phyloP scores from a whole-genome alignment of 2,888 invertebrate genomes.

The Rhamnusium bicolor region DNA sequence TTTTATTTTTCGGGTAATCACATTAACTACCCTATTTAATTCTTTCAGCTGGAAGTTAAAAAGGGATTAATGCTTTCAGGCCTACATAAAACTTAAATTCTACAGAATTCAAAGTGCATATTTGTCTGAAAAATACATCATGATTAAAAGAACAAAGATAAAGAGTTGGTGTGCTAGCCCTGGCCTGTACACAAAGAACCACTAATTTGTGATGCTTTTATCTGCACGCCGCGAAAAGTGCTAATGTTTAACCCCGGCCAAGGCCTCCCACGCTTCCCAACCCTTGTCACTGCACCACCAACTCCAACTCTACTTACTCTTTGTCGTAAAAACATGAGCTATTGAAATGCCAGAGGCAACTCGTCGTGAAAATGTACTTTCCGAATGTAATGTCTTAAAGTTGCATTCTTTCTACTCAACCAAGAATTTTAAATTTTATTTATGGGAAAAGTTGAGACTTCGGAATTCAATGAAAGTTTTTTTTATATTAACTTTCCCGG shows the following conservation, averaged over 20 bases:
- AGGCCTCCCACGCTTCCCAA: slow-evolving; percentile 43
- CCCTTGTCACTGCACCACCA: slow-evolving; percentile 55
- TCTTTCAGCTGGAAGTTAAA: too few species aligned
- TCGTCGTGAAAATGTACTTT: slow-evolving; percentile 52
- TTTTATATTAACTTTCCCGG: slow-evolving; percentile 7
- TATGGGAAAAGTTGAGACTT: slow-evolving; percentile 28
- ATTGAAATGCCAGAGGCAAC: slow-evolving; percentile 42
- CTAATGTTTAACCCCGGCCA: slow-evolving; percentile 65
- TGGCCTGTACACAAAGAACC: slow-evolving; percentile 53
- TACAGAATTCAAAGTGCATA: slow-evolving; percentile 39
- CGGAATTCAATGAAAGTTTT: slow-evolving; percentile 6
- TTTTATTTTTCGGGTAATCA: too few species aligned
- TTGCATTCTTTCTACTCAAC: slow-evolving; percentile 31
- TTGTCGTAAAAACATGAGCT: slow-evolving; percentile 48
- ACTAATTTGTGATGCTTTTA: slow-evolving; percentile 69
- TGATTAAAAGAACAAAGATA: slow-evolving; percentile 47
- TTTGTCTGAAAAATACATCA: slow-evolving; percentile 39
- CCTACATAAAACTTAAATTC: neutral
- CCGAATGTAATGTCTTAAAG: slow-evolving; percentile 28
- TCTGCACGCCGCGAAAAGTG: slow-evolving; percentile 66
- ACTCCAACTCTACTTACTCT: slow-evolving; percentile 32
- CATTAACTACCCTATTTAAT: too few species aligned
- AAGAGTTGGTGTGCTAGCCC: slow-evolving; percentile 46
- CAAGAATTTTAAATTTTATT: slow-evolving; percentile 35
- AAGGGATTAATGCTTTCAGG: too few species aligned